phyloP scores from a whole-genome alignment of 1,140 invertebrate genomes.

The Drosophila biarmipes region DNA sequence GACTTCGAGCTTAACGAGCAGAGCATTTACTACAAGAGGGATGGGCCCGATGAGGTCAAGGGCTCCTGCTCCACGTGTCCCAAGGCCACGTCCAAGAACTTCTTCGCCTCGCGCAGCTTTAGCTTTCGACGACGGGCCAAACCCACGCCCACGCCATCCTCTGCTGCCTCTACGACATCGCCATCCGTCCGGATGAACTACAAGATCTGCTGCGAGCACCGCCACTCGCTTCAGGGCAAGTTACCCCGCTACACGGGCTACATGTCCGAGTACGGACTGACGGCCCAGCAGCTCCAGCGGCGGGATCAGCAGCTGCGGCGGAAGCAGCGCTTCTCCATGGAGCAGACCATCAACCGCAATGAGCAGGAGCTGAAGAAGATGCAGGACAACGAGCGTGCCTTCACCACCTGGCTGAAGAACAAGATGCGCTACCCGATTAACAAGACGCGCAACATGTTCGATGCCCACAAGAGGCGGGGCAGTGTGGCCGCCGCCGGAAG shows the following conservation, averaged over 20 bases:
- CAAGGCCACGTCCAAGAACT: conserved; percentile 54
- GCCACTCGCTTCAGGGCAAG: conserved; percentile 69
- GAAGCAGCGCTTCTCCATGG: conserved; percentile 59
- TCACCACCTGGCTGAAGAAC: conserved; percentile 83
- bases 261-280: conserved; percentile 82
- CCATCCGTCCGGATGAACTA: conserved; percentile 74
- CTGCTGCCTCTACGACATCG: conserved; percentile 9
- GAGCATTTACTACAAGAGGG: conserved; percentile 72
- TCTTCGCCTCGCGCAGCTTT: conserved; percentile 69
- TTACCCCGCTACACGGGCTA: conserved; percentile 80
- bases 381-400: conserved; percentile 82
- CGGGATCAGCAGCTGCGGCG: conserved; percentile 64
- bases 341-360: conserved; percentile 69
- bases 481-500: conserved; percentile 59
- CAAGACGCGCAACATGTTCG: conserved; percentile 83
- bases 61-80: conserved; percentile 21
- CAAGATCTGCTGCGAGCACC: conserved; percentile 82
- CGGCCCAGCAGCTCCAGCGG: conserved; percentile 70
- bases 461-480: conserved; percentile 56
- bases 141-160: conserved; percentile 37
- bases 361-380: conserved; percentile 77
- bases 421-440: conserved; percentile 84
- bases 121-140: conserved; percentile 61
- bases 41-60: conserved; percentile 10
- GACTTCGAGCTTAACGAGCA: conserved; percentile 70